phyloP scores from a whole-genome alignment of 2,888 invertebrate species.

The Drosophila cracens region DNA sequence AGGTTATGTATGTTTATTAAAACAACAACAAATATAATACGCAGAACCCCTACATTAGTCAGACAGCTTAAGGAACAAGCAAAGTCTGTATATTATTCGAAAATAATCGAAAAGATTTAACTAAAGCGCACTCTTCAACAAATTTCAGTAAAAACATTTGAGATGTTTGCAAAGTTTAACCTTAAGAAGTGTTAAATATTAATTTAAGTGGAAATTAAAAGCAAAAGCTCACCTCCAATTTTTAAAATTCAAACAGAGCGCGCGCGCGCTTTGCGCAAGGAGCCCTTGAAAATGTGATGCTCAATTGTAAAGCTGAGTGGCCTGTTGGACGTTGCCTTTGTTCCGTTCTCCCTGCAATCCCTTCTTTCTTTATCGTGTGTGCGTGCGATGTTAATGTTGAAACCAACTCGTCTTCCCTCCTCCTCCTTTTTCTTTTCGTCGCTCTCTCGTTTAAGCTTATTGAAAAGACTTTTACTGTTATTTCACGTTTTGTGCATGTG shows the following conservation, averaged over 20 bases:
- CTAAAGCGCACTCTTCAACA: not conserved
- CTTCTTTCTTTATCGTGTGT: slow-evolving; percentile 19
- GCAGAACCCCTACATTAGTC: not conserved
- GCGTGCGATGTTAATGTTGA: slow-evolving; percentile 31
- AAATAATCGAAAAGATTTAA: not conserved
- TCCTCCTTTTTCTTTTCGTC: slow-evolving; percentile 8
- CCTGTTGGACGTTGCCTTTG: slow-evolving; percentile 24
- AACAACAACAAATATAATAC: not conserved
- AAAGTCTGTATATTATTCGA: not conserved
- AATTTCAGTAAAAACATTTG: slow-evolving; percentile 6
- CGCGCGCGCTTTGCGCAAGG: slow-evolving; percentile 20
- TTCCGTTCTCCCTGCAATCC: slow-evolving; percentile 12
- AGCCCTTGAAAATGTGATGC: slow-evolving; percentile 51
- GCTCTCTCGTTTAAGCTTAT: slow-evolving; percentile 14
- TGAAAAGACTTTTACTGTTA: slow-evolving; percentile 51
- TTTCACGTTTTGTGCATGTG: slow-evolving; percentile 39
- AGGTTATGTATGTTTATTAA: not conserved
- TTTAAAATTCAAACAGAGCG: slow-evolving; percentile 45
- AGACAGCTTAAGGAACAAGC: not conserved
- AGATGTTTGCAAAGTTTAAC: slow-evolving; percentile 37
- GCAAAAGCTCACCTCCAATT: slow-evolving; percentile 48
- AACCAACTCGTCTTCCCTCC: slow-evolving; percentile 41
- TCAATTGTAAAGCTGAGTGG: slow-evolving; percentile 36
- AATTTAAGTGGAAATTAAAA: slow-evolving; percentile 17
- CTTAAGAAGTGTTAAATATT: slow-evolving; percentile 48